These are phyloP conservation scores for Drosophila equinoxialis DNA, from an alignment of 1,140 invertebrate genomes.

Conservation along the genomic window DNA sequence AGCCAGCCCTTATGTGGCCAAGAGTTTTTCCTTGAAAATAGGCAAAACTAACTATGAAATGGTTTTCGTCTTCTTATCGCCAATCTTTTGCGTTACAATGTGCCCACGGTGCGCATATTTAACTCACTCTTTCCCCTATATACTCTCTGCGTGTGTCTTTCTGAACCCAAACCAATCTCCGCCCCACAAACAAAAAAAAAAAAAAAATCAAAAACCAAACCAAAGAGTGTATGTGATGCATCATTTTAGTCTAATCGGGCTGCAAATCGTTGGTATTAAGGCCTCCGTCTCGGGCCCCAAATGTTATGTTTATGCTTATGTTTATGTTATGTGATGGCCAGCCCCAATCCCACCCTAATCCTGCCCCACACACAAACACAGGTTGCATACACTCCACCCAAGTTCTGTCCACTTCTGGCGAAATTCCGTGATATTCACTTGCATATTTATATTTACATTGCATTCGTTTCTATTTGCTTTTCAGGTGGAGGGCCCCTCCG, in stretches of 20 bases:
- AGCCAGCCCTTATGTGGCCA: conserved; percentile 61
- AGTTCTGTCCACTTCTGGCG: conserved; percentile 49
- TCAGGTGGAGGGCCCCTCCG: neutral
- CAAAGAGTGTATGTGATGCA: conserved; percentile 58
- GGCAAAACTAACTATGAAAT: conserved; percentile 70
- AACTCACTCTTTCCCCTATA: conserved; percentile 24
- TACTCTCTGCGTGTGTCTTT: conserved; percentile 63
- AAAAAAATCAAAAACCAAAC: neutral
- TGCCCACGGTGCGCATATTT: conserved; percentile 75
- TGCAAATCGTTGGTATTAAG: conserved; percentile 78
- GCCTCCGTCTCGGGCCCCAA: conserved; percentile 33
- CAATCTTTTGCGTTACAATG: conserved; percentile 52
- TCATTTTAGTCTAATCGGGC: conserved; percentile 76
- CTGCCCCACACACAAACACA: conserved; percentile 4
- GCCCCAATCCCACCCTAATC: conserved; percentile 19
- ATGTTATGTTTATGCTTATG: conserved; percentile 72
- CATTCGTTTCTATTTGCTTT: conserved; percentile 64
- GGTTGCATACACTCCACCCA: neutral
- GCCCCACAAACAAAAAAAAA: neutral
- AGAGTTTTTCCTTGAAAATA: conserved; percentile 68
- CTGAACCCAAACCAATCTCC: neutral
- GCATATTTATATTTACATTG: conserved; percentile 70
- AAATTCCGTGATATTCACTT: conserved; percentile 66
- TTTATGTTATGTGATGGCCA: conserved; percentile 53
- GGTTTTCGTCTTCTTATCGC: conserved; percentile 57